Evolutionary conservation across 2,888 invertebrate species (phyloP).

Genomic region (Marasmarcha lunaedactyla): DNA sequence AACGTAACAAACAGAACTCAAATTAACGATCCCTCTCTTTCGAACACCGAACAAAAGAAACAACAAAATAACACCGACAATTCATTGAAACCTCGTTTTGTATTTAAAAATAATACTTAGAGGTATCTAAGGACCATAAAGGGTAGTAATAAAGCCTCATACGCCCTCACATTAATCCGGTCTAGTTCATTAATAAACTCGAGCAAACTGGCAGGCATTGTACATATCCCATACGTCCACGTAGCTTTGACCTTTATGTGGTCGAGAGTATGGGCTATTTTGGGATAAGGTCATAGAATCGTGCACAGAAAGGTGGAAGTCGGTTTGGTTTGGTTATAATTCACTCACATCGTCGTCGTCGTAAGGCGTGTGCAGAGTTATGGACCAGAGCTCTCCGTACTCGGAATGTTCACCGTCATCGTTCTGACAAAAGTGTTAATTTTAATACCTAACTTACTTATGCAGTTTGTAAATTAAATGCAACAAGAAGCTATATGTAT

Average conservation of each 20-base stretch:
- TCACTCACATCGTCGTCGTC: background rate
- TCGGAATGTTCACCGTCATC: background rate
- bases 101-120: background rate
- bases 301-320: background rate
- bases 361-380: background rate
- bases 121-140: background rate
- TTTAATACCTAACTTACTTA: too few relatives aligned
- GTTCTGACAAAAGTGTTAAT: background rate
- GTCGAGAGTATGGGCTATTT: background rate
- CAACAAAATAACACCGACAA: too few relatives aligned
- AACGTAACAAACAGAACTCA: too few relatives aligned
- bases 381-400: background rate
- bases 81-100: background rate
- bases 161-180: conserved; percentile 40
- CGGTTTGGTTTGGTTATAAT: background rate
- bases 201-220: conserved; percentile 20
- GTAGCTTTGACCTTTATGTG: background rate
- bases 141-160: too few relatives aligned
- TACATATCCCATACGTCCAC: conserved; percentile 5
- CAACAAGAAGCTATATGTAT: too few relatives aligned
- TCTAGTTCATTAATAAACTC: conserved; percentile 47
- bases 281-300: background rate
- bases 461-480: too few relatives aligned
- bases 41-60: too few relatives aligned
- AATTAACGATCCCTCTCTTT: too few relatives aligned